A percentile compares a stretch with the other conserved stretches of the same genome.
These are phyloP conservation scores for Schlechtendalia chinensis DNA, from an alignment of 1,140 invertebrate species.

Conservation along the genomic window DNA sequence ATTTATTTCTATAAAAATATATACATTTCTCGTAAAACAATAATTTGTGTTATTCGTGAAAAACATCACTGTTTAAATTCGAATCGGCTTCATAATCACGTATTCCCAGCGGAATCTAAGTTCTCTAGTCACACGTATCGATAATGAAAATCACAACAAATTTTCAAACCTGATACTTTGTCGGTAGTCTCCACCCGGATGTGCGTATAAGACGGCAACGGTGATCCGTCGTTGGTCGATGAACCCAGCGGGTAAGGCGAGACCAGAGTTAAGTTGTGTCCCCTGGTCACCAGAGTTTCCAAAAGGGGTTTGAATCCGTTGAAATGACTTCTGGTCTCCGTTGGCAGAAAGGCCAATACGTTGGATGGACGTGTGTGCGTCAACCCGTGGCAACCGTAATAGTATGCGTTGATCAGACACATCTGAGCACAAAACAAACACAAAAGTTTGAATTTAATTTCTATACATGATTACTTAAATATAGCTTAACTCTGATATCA, in stretches of 20 bases:
- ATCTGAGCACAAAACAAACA: background rate
- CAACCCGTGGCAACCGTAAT: background rate
- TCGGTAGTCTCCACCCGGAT: background rate
- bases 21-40: too few species aligned
- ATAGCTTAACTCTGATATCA: too few species aligned
- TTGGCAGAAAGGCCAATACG: slow-evolving; percentile 55
- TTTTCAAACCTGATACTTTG: background rate
- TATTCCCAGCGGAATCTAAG: too few species aligned
- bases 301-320: slow-evolving; percentile 55
- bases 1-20: too few species aligned
- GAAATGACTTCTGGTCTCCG: slow-evolving; percentile 55
- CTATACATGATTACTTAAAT: too few species aligned
- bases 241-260: slow-evolving; percentile 46
- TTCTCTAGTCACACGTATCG: too few species aligned
- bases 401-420: background rate
- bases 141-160: too few species aligned
- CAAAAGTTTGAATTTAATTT: too few species aligned
- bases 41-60: too few species aligned
- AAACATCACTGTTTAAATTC: too few species aligned
- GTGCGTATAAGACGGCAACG: background rate
- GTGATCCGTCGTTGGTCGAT: background rate
- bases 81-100: too few species aligned
- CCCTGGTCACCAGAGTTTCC: slow-evolving; percentile 59
- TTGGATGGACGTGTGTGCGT: slow-evolving; percentile 48
- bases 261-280: slow-evolving; percentile 62